Evolutionary conservation across 2,888 invertebrate genomes (phyloP).

Genomic region (Melolontha melolontha): DNA sequence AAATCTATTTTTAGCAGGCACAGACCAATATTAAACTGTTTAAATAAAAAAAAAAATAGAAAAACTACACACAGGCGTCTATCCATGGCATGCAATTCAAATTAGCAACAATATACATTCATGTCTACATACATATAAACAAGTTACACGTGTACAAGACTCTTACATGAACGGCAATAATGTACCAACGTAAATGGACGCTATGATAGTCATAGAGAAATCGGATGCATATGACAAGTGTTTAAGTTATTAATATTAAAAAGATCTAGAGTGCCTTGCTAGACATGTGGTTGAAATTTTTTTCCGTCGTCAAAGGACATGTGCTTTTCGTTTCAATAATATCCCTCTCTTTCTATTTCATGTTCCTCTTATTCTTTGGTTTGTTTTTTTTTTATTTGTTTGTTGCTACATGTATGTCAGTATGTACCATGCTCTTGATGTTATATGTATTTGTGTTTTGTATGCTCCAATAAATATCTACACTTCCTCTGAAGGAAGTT

Average conservation of each 20-base stretch:
- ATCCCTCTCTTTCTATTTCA: neutral
- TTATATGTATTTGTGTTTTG: neutral
- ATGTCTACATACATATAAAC: no score
- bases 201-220: no score
- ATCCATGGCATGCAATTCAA: no score
- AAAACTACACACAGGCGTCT: no score
- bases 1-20: no score
- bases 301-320: slow-evolving; percentile 12
- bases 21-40: no score
- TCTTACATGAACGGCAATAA: neutral
- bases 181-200: neutral
- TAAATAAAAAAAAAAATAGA: no score
- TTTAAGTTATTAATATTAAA: slow-evolving; percentile 18
- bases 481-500: neutral
- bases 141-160: neutral
- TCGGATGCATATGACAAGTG: slow-evolving; percentile 11
- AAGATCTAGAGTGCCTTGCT: neutral
- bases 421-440: slow-evolving; percentile 3
- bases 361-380: slow-evolving; percentile 7
- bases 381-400: slow-evolving; percentile 9
- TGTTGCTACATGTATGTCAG: slow-evolving; percentile 5
- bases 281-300: slow-evolving; percentile 20
- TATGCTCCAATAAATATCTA: neutral
- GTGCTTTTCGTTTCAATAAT: slow-evolving; percentile 11
- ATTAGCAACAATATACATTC: no score